phyloP scores from a whole-genome alignment of 2,888 invertebrate species.

The Protula sp. region DNA sequence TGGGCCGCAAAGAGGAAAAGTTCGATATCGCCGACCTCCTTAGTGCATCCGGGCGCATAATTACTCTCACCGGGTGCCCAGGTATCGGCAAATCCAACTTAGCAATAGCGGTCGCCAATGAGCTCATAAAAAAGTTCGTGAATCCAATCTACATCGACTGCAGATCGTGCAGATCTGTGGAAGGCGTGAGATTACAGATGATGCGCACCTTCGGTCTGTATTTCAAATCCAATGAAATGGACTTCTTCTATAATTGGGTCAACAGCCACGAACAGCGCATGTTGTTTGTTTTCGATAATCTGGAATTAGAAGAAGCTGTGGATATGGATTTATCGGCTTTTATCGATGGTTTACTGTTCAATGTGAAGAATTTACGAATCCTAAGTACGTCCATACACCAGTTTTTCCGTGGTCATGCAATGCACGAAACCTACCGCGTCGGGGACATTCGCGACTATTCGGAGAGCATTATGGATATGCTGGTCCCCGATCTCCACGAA shows the following conservation, averaged over 20 bases:
- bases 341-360: slow-evolving; percentile 11
- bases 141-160: slow-evolving; percentile 14
- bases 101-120: slow-evolving; percentile 7
- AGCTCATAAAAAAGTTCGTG: slow-evolving; percentile 6
- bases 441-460: slow-evolving; percentile 9
- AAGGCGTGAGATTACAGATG: slow-evolving; percentile 7
- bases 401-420: slow-evolving; percentile 7
- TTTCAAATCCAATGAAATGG: slow-evolving; percentile 9
- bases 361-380: slow-evolving; percentile 13
- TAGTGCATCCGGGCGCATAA: slow-evolving; percentile 11
- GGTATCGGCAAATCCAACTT: slow-evolving; percentile 21
- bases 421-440: slow-evolving; percentile 9
- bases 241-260: slow-evolving; percentile 18
- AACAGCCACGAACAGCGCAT: slow-evolving; percentile 17
- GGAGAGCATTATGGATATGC: slow-evolving; percentile 8
- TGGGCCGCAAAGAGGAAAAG: slow-evolving; percentile 13
- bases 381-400: slow-evolving; percentile 11
- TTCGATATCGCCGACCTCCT: slow-evolving; percentile 16
- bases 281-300: slow-evolving; percentile 21
- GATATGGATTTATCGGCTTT: slow-evolving; percentile 7
- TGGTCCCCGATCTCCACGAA: slow-evolving; percentile 21
- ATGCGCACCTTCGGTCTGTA: slow-evolving; percentile 12
- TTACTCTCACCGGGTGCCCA: slow-evolving; percentile 19
- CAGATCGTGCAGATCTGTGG: slow-evolving; percentile 6
- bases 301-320: slow-evolving; percentile 12